phyloP scores from a whole-genome alignment of 2,113 vertebrate species.

The Panthera uncia region DNA sequence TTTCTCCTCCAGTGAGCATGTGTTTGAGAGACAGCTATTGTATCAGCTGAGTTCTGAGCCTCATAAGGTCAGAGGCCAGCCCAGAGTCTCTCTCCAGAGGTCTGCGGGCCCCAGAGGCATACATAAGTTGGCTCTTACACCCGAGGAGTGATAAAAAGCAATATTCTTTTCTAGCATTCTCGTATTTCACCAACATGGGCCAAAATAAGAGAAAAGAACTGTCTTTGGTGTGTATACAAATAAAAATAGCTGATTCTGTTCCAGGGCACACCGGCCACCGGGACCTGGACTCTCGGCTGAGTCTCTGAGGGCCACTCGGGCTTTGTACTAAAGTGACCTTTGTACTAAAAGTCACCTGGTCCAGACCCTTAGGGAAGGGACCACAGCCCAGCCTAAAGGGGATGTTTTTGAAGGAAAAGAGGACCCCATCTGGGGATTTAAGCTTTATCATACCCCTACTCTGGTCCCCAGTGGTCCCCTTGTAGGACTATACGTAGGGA shows the following conservation, averaged over 20 bases:
- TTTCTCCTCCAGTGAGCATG: not conserved
- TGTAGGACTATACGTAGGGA: not conserved
- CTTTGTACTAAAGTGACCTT: not conserved
- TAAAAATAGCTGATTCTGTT: not conserved
- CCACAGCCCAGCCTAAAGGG: not conserved
- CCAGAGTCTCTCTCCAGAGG: not conserved
- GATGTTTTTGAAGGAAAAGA: not conserved
- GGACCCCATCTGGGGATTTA: not conserved
- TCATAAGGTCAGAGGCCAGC: not conserved
- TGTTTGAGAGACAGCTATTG: not conserved
- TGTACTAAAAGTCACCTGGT: not conserved
- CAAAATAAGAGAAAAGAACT: not conserved
- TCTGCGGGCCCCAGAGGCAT: not conserved
- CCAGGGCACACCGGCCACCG: not conserved
- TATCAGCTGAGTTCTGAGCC: not conserved
- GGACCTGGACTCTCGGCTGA: not conserved
- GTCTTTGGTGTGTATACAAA: not conserved
- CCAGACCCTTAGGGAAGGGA: not conserved
- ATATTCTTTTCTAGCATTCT: not conserved
- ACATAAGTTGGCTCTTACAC: not conserved
- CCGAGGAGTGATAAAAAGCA: not conserved
- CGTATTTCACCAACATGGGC: not conserved
- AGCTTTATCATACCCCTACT: not conserved
- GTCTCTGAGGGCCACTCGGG: not conserved
- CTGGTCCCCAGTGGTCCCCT: not conserved